phyloP scores from a whole-genome alignment of 2,888 invertebrate species.

The Mactromeris polynyma region DNA sequence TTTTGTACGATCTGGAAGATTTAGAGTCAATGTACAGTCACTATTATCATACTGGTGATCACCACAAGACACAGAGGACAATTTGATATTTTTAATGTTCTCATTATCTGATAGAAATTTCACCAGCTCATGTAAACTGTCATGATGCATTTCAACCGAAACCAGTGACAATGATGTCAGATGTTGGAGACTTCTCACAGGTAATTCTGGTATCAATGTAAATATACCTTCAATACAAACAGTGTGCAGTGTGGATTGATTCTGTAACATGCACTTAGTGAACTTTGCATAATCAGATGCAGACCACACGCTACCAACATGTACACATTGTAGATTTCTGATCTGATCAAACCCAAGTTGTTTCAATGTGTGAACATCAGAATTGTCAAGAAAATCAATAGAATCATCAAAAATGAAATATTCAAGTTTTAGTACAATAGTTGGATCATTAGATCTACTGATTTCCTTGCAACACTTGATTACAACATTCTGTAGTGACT shows the following conservation, averaged over 20 bases:
- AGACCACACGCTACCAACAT: neutral
- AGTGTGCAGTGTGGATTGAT: neutral
- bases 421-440: neutral
- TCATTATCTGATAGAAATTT: neutral
- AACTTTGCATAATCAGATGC: neutral
- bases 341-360: neutral
- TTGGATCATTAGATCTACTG: neutral
- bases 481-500: neutral
- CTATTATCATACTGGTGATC: neutral
- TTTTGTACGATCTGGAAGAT: neutral
- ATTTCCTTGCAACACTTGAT: neutral
- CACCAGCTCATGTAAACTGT: neutral
- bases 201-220: neutral
- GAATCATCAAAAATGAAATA: neutral
- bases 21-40: neutral
- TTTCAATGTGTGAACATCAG: neutral
- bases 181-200: neutral
- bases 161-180: neutral
- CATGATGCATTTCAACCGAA: neutral
- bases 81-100: neutral
- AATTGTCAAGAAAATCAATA: neutral
- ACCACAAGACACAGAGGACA: neutral
- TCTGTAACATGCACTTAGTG: neutral
- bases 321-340: neutral
- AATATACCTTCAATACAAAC: neutral